Percentiles rank a stretch among this genome's conserved stretches.
These are phyloP conservation scores for Paralvinella palmiformis DNA, from an alignment of 1,140 invertebrate genomes.

Conservation along the genomic window DNA sequence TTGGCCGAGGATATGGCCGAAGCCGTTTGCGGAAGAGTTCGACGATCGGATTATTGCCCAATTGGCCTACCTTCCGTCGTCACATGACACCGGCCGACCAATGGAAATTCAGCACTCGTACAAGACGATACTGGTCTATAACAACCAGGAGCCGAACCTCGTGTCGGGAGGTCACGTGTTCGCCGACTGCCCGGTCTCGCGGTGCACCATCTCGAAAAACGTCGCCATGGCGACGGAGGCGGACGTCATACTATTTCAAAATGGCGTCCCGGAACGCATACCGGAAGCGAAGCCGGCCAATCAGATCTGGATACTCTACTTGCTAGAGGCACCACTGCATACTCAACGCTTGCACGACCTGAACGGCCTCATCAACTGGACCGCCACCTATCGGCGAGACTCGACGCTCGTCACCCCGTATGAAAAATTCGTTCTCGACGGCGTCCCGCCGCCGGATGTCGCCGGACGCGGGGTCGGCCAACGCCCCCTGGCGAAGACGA, in stretches of 20 bases:
- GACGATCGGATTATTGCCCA: no score
- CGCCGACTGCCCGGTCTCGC: not conserved
- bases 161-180: no score
- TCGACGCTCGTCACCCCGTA: conserved; percentile 91
- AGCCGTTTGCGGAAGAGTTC: no score
- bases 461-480: not conserved
- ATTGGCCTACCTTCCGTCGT: no score
- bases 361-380: conserved; percentile 70
- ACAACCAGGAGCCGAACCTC: not conserved
- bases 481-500: conserved; percentile 36
- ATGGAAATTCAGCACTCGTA: no score
- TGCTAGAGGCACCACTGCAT: conserved; percentile 7
- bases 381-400: conserved; percentile 72
- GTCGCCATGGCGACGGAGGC: not conserved
- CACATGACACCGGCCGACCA: no score
- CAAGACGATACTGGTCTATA: no score
- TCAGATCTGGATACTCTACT: conserved; percentile 7
- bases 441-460: not conserved
- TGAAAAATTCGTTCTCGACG: conserved; percentile 85
- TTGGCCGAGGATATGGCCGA: no score
- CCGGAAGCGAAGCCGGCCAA: not conserved
- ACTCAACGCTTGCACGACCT: not conserved
- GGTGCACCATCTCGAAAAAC: not conserved
- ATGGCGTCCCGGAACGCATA: not conserved
- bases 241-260: conserved; percentile 13